Evolutionary conservation across 2,888 invertebrate species (phyloP).

Genomic region (Zaprionus bogoriensis): DNA sequence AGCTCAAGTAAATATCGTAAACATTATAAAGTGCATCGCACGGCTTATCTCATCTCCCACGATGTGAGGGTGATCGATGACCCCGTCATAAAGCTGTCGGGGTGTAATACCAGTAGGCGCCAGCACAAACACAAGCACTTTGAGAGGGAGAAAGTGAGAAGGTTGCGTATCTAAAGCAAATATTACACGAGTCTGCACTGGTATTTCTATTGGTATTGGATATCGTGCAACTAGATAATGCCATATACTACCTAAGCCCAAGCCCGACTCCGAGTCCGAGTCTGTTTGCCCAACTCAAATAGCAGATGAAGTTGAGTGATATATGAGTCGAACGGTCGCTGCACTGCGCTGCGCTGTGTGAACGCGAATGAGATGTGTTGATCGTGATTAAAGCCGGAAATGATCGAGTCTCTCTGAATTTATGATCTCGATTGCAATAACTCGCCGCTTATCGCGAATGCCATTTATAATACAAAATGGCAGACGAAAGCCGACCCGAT

Average conservation of each 20-base stretch:
- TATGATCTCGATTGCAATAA: conserved; percentile 52
- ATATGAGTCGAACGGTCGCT: conserved; percentile 8
- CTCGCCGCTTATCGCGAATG: conserved; percentile 67
- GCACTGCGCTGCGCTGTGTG: not conserved
- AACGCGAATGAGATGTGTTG: conserved; percentile 45
- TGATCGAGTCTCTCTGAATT: conserved; percentile 51
- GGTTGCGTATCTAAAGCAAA: conserved; percentile 16
- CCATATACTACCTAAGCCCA: no score
- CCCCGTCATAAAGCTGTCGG: conserved; percentile 57
- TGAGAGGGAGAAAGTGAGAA: not conserved
- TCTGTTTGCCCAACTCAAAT: conserved; percentile 15
- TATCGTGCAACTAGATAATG: conserved; percentile 28
- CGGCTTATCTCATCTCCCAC: conserved; percentile 27
- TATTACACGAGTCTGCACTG: conserved; percentile 7
- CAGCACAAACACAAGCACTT: conserved; percentile 25
- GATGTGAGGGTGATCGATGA: conserved; percentile 53
- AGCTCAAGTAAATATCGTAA: not conserved
- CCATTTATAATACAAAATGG: conserved; percentile 78
- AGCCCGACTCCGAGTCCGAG: not conserved
- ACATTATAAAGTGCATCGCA: not conserved
- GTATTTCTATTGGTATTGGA: conserved; percentile 28
- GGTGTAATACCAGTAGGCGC: conserved; percentile 74
- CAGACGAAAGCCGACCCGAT: conserved; percentile 55
- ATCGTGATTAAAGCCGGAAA: conserved; percentile 62
- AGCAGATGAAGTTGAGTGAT: conserved; percentile 10